Conservation (phyloP, 2,797 vertebrate species). For the Xiphorhynchus erythropygius region DNA sequence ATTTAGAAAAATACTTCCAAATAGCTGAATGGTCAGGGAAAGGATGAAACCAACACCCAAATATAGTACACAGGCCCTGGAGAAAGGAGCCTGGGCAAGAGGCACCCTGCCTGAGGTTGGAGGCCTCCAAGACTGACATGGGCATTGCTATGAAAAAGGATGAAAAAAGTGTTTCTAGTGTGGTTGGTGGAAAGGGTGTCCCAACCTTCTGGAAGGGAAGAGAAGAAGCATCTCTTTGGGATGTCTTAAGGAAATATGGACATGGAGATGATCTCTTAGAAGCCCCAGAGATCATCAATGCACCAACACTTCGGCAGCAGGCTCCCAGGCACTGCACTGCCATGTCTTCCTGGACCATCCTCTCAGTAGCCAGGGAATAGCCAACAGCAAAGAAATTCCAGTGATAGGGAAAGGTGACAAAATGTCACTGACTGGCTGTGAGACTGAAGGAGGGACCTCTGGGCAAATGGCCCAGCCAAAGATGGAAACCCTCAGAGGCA, state of each 20-base stretch:
- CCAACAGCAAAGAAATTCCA: fast-evolving
- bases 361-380: not conserved
- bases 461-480: not conserved
- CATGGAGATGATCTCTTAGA: not conserved
- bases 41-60: not conserved
- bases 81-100: not conserved
- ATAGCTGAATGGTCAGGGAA: not conserved
- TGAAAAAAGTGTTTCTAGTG: not conserved
- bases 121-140: not conserved
- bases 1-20: not conserved
- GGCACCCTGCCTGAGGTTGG: not conserved
- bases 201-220: not conserved
- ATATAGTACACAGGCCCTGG: not conserved
- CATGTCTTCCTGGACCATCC: fast-evolving
- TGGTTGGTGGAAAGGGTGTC: not conserved
- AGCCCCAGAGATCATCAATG: not conserved
- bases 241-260: not conserved
- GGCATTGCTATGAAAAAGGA: not conserved
- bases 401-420: not conserved
- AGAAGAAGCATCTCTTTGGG: not conserved
- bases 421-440: fast-evolving
- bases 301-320: fast-evolving
- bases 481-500: not conserved
- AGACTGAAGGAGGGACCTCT: not conserved
- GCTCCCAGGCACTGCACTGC: not conserved